Base-by-base conservation (phyloP, 2,888 invertebrate genomes). In the Rugalucina vietnamica region DNA sequence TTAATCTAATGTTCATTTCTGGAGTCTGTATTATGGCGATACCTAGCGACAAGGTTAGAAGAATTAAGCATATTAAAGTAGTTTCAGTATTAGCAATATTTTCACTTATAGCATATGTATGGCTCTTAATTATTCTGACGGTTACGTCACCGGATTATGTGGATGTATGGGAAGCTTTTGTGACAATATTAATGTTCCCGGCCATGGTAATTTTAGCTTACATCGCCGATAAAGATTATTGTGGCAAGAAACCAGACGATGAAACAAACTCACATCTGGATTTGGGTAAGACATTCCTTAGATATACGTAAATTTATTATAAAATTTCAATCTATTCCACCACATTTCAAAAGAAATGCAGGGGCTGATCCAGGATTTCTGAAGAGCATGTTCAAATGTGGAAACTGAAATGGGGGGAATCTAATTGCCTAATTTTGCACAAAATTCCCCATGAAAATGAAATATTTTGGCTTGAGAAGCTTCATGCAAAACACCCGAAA, bases 151-250 rank as follows among this genome's bases (percentile, higher is more conserved):
- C 95, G 0, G 93, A 94, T 84, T 93, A 90, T 77, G 90, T 96
- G 39, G 96, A 96, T 72, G 88, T 96, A 14, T 96, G 96, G 96
- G 96, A 96, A 91, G 96, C 96, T 0, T 91, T 95, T 4, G 90
- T 96, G 70, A 96, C 96, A 0, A 94, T 96, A 76, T 90, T 96
- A 34, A 95, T 96, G 88, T 96, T 96, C 93, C 96, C 96, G 0
- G 86, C 96, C 10, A 94, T 96, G 69, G 96, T 96, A 27, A 84
- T 95, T 49, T 89, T 96, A 27, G 96, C 96, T 3, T 96, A 96
- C 93, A 93, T 95, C 60, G 96, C 96, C 0, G 96, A 96, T 91
- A 95, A 95, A 84, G 95, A 93, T 77, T 93, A 88, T 76, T 93
- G 90, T 78, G 82, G 88, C 27, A 84, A 84, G 74, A 84, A 82